A percentile compares a stretch with the other conserved stretches of the same genome.
These are phyloP conservation scores for Drosophila bipectinata DNA, from an alignment of 1,140 invertebrate genomes.

Conservation along the genomic window DNA sequence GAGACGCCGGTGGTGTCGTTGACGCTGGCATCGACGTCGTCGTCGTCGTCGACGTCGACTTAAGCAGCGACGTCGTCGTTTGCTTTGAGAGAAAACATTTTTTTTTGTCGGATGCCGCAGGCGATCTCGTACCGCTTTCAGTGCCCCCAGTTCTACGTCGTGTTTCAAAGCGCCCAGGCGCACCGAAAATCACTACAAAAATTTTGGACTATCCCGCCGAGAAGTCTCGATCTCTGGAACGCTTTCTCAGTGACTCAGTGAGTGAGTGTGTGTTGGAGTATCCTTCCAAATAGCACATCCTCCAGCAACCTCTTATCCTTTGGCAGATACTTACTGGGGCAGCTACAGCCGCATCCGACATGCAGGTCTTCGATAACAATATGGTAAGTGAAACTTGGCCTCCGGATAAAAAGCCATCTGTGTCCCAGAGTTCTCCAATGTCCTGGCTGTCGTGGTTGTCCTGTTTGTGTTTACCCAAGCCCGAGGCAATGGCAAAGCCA, in stretches of 20 bases:
- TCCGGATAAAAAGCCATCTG: slow-evolving; percentile 14
- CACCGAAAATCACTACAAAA: slow-evolving; percentile 6
- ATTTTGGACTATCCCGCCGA: background rate
- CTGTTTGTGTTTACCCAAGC: slow-evolving; percentile 11
- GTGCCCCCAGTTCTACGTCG: slow-evolving; percentile 72
- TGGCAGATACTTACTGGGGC: background rate
- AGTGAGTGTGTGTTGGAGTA: slow-evolving; percentile 16
- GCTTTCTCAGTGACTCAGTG: slow-evolving; percentile 36
- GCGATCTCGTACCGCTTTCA: slow-evolving; percentile 54
- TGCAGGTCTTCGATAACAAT: slow-evolving; percentile 82
- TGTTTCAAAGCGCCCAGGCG: slow-evolving; percentile 74
- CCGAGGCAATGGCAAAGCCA: slow-evolving; percentile 12
- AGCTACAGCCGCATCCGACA: slow-evolving; percentile 39
- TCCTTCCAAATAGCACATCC: background rate
- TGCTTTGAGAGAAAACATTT: slow-evolving; percentile 3
- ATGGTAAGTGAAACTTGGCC: slow-evolving; percentile 64
- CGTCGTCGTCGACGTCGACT: slow-evolving; percentile 3
- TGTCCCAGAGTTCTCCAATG: background rate
- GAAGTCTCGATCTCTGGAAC: slow-evolving; percentile 16
- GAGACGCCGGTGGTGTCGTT: slow-evolving; percentile 12
- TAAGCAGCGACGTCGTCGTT: slow-evolving; percentile 20
- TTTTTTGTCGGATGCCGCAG: slow-evolving; percentile 41
- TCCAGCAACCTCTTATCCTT: background rate
- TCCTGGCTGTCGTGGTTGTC: background rate
- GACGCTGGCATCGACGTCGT: slow-evolving; percentile 18